These are phyloP conservation scores for Lophochroa leadbeateri DNA, from an alignment of 2,113 vertebrate genomes.

Conservation along the genomic window DNA sequence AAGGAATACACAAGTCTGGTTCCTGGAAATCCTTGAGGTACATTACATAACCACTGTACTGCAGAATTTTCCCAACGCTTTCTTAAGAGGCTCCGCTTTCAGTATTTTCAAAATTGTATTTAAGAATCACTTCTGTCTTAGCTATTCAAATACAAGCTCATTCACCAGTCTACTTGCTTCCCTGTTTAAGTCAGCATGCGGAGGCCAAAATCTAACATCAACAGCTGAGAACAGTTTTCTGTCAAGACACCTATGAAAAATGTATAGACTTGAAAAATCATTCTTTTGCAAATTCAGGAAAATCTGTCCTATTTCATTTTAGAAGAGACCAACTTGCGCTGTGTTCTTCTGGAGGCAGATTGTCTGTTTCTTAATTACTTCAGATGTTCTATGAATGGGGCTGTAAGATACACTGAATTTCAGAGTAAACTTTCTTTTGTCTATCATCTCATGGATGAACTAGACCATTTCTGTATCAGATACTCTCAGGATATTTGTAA, in stretches of 20 bases:
- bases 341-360: background rate
- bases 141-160: background rate
- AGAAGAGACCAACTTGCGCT: constrained; percentile 51
- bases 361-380: constrained; percentile 41
- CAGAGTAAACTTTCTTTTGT: background rate
- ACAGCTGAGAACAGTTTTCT: background rate
- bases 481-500: background rate
- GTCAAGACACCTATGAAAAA: constrained; percentile 35
- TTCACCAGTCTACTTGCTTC: background rate
- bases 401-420: background rate
- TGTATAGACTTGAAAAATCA: background rate
- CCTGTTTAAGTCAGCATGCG: background rate
- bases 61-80: background rate
- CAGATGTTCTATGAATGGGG: background rate
- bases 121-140: background rate
- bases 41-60: background rate
- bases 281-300: constrained; percentile 55
- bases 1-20: background rate
- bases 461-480: background rate
- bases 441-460: background rate
- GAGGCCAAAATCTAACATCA: background rate
- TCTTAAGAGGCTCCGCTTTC: rapidly evolving
- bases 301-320: constrained; percentile 56
- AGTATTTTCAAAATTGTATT: background rate
- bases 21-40: background rate